Percentiles rank a stretch among this genome's conserved stretches.
These are phyloP conservation scores for Tetropium fuscum DNA, from an alignment of 2,888 invertebrate genomes.

Conservation along the genomic window DNA sequence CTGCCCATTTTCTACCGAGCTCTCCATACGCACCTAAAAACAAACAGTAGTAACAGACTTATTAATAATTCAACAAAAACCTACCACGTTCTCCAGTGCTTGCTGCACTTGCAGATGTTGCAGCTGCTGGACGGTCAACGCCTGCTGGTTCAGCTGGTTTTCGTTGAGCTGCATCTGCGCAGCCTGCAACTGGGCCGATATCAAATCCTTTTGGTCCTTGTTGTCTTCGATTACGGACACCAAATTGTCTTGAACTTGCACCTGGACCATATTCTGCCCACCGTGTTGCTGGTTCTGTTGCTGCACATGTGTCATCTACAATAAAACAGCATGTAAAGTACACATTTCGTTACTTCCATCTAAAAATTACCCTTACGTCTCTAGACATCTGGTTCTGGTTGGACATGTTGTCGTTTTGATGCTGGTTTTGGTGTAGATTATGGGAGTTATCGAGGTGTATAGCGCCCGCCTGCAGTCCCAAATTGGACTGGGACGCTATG, in stretches of 20 bases:
- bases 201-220: slow-evolving; percentile 63
- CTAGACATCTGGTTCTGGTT: slow-evolving; percentile 47
- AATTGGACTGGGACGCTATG: slow-evolving; percentile 62
- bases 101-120: slow-evolving; percentile 70
- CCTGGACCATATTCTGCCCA: slow-evolving; percentile 64
- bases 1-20: slow-evolving; percentile 58
- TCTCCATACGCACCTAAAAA: slow-evolving; percentile 59
- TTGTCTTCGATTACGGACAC: slow-evolving; percentile 65
- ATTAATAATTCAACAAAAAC: slow-evolving; percentile 14
- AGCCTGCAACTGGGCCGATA: slow-evolving; percentile 60
- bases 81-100: slow-evolving; percentile 66
- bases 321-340: not conserved
- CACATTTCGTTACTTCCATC: too few relatives aligned
- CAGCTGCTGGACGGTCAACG: slow-evolving; percentile 60
- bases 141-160: slow-evolving; percentile 66
- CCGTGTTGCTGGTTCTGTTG: slow-evolving; percentile 60
- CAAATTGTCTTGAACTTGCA: slow-evolving; percentile 65
- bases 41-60: slow-evolving; percentile 10
- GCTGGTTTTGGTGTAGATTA: slow-evolving; percentile 47
- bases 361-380: slow-evolving; percentile 50
- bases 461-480: slow-evolving; percentile 60
- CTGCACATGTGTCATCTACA: slow-evolving; percentile 45
- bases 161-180: slow-evolving; percentile 70
- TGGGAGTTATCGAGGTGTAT: slow-evolving; percentile 62
- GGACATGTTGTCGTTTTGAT: slow-evolving; percentile 49